These are phyloP conservation scores for Melanotaenia nigrans DNA, from an alignment of 2,797 vertebrate genomes.

Conservation along the genomic window DNA sequence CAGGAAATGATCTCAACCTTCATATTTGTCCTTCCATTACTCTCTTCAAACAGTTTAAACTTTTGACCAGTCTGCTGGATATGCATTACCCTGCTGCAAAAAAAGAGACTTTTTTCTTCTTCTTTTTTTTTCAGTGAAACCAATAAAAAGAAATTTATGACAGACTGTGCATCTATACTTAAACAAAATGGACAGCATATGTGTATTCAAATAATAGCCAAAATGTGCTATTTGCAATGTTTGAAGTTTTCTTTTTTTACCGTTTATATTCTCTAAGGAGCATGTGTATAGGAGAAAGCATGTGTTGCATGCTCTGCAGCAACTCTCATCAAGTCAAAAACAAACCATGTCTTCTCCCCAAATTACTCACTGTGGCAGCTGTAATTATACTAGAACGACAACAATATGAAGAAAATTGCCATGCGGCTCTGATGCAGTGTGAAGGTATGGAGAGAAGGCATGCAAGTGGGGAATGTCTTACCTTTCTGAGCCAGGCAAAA, in stretches of 20 bases:
- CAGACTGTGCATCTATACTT: not conserved
- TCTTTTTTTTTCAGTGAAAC: not conserved
- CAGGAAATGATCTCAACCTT: conserved; percentile 46
- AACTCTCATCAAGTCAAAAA: conserved; percentile 27
- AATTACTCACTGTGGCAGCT: conserved; percentile 34
- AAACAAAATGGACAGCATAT: not conserved
- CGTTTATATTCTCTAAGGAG: not conserved
- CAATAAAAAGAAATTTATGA: not conserved
- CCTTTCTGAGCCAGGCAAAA: conserved; percentile 96
- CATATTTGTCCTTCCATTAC: conserved; percentile 23
- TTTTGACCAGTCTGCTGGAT: not conserved
- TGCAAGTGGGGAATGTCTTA: conserved; percentile 82
- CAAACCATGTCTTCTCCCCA: conserved; percentile 40
- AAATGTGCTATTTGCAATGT: not conserved
- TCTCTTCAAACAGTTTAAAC: conserved; percentile 13
- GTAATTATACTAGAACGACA: conserved; percentile 41
- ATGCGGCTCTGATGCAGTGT: conserved; percentile 17
- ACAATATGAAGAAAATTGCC: conserved; percentile 25
- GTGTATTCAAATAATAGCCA: not conserved
- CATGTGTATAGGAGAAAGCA: not conserved
- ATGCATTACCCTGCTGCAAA: not conserved
- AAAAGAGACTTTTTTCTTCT: no score
- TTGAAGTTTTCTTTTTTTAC: not conserved
- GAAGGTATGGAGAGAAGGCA: conserved; percentile 42
- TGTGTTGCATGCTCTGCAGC: conserved; percentile 26